phyloP scores from a whole-genome alignment of 2,797 vertebrate species.

The Tadarida brasiliensis region DNA sequence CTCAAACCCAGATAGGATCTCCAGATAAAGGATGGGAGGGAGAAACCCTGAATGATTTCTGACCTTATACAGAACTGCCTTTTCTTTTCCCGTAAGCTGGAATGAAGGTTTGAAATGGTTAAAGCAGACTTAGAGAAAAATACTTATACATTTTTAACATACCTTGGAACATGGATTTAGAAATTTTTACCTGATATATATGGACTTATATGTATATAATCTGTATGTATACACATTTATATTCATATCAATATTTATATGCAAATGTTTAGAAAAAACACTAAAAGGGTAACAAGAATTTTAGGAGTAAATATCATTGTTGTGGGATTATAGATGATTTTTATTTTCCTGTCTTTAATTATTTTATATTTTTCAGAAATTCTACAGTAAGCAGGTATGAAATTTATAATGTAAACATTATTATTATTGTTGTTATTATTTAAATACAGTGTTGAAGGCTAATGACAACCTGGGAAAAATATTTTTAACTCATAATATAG shows the following conservation, averaged over 20 bases:
- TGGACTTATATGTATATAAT: neutral
- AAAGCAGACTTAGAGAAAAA: conserved; percentile 14
- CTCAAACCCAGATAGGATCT: neutral
- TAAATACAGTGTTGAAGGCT: neutral
- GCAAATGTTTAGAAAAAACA: neutral
- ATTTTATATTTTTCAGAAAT: conserved; percentile 32
- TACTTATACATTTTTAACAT: neutral
- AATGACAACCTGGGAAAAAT: neutral
- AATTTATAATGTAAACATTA: neutral
- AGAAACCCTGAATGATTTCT: neutral
- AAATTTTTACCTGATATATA: neutral
- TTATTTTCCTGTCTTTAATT: neutral
- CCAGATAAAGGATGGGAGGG: neutral
- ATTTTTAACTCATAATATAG: neutral
- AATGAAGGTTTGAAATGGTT: neutral
- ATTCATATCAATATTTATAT: neutral
- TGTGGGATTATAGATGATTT: neutral
- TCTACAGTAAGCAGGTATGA: neutral
- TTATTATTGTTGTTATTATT: neutral
- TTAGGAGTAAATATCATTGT: neutral
- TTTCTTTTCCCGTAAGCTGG: neutral
- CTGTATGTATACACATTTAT: neutral
- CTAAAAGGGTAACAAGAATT: neutral
- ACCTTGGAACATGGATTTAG: neutral
- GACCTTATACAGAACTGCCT: neutral